Evolutionary conservation across 1,140 invertebrate species (phyloP), one percentile per base, ranked within the genome.

Genomic region (Cyphomyrmex costatus): DNA sequence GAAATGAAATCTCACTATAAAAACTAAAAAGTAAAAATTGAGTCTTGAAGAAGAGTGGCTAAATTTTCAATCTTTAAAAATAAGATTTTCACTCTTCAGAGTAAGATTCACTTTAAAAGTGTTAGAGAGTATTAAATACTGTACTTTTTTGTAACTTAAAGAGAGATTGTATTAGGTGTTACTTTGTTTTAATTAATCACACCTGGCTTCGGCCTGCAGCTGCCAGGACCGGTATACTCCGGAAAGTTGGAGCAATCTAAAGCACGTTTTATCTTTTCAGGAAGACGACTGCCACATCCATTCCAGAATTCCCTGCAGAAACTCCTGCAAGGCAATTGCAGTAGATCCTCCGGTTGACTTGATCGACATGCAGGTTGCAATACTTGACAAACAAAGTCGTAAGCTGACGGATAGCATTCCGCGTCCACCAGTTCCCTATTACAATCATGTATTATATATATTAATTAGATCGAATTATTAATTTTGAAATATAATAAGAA

Each of bases 231-330:
- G 63, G 96, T 97, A 90, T 97, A 97, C 89, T 98, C 97, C 0
- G 98, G 98, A 92, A 98, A 98, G 66, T 96, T 96, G 42, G 96
- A 96, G 93, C 98, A 99, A 91, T 98, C 97, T 58, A 98, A 96
- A 49, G 96, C 95, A 49, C 96, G 96, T 21, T 96, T 96, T 30
- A 98, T 96, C 51, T 96, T 96, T 4, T 96, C 96, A 0, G 97
- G 96, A 14, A 99, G 91, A 8, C 98, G 96, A 83, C 96, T 96
- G 0, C 97, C 98, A 93, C 98, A 99, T 4, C 98, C 97, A 0
- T 96, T 94, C 96, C 97, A 97, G 92, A 98, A 98, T 66, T 98
- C 97, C 79, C 97, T 96, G 92, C 98, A 99, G 94, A 98, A 98
- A 87, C 97, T 97, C 12, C 97, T 96, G 90, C 98, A 98, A 0